Percentiles rank a stretch among this genome's conserved stretches.
phyloP scores from a whole-genome alignment of 1,140 invertebrate genomes.

The Platyura marginata region DNA sequence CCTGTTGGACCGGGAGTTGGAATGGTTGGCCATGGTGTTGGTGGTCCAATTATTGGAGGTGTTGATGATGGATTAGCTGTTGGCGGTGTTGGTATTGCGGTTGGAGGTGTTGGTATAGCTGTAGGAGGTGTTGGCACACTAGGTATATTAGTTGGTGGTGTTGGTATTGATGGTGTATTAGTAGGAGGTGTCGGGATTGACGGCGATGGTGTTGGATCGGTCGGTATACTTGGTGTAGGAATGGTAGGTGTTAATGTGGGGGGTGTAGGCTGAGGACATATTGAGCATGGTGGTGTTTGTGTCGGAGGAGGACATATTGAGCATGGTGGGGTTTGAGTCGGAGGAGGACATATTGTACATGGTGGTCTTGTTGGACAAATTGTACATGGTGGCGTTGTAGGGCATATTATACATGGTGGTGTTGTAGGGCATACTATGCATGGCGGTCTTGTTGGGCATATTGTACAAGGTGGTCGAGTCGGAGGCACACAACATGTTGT shows the following conservation, averaged over 20 bases:
- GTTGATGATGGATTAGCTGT: neutral
- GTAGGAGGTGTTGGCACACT: neutral
- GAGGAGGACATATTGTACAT: too few relatives aligned
- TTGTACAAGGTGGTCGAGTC: neutral
- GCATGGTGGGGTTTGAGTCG: neutral
- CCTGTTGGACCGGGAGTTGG: constrained; percentile 1
- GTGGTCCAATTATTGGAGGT: neutral
- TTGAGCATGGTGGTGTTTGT: neutral
- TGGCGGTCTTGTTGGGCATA: neutral
- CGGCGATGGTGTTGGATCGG: neutral
- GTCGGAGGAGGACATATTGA: too few relatives aligned
- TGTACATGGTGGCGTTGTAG: neutral
- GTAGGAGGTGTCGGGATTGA: too few relatives aligned
- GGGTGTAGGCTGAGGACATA: too few relatives aligned
- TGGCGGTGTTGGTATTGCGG: neutral
- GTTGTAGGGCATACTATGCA: neutral
- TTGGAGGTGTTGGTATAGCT: constrained; percentile 1
- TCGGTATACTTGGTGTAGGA: too few relatives aligned
- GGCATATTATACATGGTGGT: neutral
- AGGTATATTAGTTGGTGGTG: neutral
- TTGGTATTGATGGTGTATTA: neutral
- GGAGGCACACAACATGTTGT: too few relatives aligned
- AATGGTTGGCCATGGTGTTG: neutral
- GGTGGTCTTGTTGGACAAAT: neutral
- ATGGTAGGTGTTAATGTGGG: too few relatives aligned